Evolutionary conservation across 2,888 invertebrate species (phyloP).

Genomic region (Catocala nupta): DNA sequence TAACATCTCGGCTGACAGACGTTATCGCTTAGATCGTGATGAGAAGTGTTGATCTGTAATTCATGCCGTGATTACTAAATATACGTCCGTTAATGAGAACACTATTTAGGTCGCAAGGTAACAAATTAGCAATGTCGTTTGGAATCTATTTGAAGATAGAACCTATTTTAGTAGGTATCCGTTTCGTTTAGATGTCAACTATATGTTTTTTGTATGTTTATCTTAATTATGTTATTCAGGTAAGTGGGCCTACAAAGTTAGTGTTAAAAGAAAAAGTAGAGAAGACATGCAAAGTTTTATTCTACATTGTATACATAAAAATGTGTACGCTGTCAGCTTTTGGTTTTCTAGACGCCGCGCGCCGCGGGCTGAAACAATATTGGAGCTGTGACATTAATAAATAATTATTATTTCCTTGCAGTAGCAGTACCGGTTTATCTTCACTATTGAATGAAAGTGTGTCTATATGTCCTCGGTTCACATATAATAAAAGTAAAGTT

Average conservation of each 20-base stretch:
- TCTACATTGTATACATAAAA: not conserved
- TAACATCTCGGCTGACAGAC: conserved; percentile 36
- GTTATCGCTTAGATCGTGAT: conserved; percentile 43
- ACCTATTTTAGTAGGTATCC: conserved; percentile 23
- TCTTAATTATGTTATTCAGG: conserved; percentile 15
- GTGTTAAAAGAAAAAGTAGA: conserved; percentile 9
- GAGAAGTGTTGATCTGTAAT: conserved; percentile 25
- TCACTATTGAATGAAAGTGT: no score
- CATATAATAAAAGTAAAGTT: no score
- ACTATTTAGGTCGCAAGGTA: conserved; percentile 22
- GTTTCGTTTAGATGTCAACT: conserved; percentile 11
- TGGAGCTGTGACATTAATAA: no score
- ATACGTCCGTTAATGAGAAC: conserved; percentile 30
- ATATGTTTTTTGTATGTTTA: conserved; percentile 15
- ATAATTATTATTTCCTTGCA: no score
- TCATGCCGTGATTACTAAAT: conserved; percentile 24
- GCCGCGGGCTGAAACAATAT: no score
- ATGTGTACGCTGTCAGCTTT: not conserved
- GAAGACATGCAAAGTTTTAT: not conserved
- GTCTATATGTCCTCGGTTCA: no score
- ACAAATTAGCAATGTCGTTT: conserved; percentile 21
- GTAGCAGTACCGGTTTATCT: no score
- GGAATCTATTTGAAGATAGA: conserved; percentile 24
- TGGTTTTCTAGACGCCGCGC: no score
- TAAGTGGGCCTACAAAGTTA: conserved; percentile 22